A percentile compares a stretch with the other conserved stretches of the same genome.
These are phyloP conservation scores for Hermaeophaga mercurialis DNA, from an alignment of 2,888 invertebrate genomes.

Conservation along the genomic window DNA sequence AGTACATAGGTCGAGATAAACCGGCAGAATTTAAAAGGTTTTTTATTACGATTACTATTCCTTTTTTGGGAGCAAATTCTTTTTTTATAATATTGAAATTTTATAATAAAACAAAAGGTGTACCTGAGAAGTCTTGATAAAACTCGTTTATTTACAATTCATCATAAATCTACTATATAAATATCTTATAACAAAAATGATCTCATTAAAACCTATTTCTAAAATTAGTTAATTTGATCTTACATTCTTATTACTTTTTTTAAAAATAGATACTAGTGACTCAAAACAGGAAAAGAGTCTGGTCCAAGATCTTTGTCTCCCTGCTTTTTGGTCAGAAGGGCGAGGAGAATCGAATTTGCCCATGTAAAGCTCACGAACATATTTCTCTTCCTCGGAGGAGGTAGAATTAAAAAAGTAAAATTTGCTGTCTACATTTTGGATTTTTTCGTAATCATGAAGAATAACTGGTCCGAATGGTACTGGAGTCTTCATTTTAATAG, in stretches of 20 bases:
- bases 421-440: constrained; percentile 17
- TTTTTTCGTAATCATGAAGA: constrained; percentile 16
- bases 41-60: no score
- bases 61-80: no score
- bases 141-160: background rate
- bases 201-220: background rate
- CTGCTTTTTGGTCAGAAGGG: background rate
- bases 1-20: no score
- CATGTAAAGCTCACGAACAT: background rate
- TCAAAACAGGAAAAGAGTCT: background rate
- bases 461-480: constrained; percentile 27
- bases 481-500: constrained; percentile 14
- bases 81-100: no score
- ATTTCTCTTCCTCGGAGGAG: constrained; percentile 17
- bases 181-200: background rate
- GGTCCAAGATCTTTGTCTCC: background rate
- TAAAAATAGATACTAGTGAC: background rate
- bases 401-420: constrained; percentile 26
- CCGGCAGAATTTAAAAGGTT: no score
- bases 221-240: background rate
- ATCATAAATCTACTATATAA: no score
- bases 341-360: background rate
- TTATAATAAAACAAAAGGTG: background rate
- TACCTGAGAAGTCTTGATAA: no score
- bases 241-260: background rate